Percentiles rank a stretch among this genome's conserved stretches.
Evolutionary conservation across 2,113 vertebrate species (phyloP).

Genomic region (Gambusia holbrooki): DNA sequence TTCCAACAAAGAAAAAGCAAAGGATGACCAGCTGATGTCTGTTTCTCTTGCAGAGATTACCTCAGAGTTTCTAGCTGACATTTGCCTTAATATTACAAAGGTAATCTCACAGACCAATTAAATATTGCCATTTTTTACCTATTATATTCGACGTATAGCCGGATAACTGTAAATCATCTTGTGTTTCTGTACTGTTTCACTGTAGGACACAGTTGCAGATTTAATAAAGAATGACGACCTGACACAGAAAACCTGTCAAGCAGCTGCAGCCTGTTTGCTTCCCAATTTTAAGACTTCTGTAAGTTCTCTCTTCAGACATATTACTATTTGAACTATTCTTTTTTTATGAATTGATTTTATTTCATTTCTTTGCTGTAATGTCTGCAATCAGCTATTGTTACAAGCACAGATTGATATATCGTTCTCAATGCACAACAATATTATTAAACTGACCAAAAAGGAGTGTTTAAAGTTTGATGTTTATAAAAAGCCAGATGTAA

Average conservation of each 20-base stretch:
- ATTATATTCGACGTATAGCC: background rate
- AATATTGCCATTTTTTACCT: background rate
- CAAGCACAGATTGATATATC: background rate
- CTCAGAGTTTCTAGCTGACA: conserved; percentile 89
- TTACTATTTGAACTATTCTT: background rate
- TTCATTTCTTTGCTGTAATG: too few relatives aligned
- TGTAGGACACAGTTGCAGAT: conserved; percentile 83
- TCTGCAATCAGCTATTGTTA: background rate
- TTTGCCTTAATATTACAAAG: conserved; percentile 81
- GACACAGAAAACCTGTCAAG: conserved; percentile 83
- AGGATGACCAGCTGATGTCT: conserved; percentile 82
- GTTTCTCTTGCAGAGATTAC: conserved; percentile 85
- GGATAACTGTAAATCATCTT: background rate
- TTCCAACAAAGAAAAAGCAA: conserved; percentile 40
- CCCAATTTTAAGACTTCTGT: conserved; percentile 84
- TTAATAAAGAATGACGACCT: conserved; percentile 85
- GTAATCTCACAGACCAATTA: conserved; percentile 33
- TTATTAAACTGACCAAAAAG: too few relatives aligned
- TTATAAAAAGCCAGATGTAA: too few relatives aligned
- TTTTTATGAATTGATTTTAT: background rate
- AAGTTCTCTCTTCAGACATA: conserved; percentile 63
- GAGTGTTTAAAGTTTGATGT: too few relatives aligned
- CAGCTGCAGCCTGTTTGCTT: conserved; percentile 82
- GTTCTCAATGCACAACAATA: too few relatives aligned
- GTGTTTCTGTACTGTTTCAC: conserved; percentile 19